A percentile compares a stretch with the other conserved stretches of the same genome.
These are phyloP conservation scores for Schizopygopsis malacanthus DNA, from an alignment of 2,797 vertebrate species.

Conservation along the genomic window DNA sequence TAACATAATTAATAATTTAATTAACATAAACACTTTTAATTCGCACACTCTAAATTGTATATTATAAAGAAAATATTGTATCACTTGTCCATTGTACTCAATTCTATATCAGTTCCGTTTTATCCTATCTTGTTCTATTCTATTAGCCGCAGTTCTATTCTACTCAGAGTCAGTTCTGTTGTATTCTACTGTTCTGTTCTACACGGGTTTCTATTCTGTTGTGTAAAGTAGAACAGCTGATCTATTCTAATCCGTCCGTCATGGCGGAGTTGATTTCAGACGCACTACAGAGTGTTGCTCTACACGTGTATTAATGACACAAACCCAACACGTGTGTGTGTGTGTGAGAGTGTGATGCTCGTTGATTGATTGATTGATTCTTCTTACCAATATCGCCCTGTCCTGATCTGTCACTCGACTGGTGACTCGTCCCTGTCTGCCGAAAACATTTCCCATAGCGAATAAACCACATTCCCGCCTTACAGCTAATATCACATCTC, in stretches of 20 bases:
- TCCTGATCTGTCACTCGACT: constrained; percentile 93
- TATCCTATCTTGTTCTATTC: not conserved
- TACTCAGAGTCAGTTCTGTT: not conserved
- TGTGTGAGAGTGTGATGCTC: not conserved
- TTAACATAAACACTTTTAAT: too few relatives aligned
- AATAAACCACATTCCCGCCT: constrained; percentile 74
- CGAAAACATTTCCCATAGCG: constrained; percentile 91
- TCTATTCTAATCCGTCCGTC: constrained; percentile 27
- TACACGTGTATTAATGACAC: not conserved
- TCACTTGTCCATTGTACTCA: not conserved
- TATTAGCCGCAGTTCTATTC: not conserved
- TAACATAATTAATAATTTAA: too few relatives aligned
- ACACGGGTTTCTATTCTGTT: not conserved
- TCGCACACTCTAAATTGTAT: too few relatives aligned
- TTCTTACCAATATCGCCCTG: constrained; percentile 87
- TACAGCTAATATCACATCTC: constrained; percentile 53
- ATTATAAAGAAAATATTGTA: too few relatives aligned
- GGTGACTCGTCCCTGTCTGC: constrained; percentile 81
- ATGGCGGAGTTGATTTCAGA: not conserved
- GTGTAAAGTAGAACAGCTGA: constrained; percentile 15
- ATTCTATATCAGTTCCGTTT: too few relatives aligned
- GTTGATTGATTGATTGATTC: not conserved
- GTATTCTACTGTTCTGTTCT: not conserved
- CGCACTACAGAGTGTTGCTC: not conserved
- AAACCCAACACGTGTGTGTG: not conserved